Evolutionary conservation across 2,113 vertebrate species (phyloP).

Genomic region (Ophthalmolycus amberensis): DNA sequence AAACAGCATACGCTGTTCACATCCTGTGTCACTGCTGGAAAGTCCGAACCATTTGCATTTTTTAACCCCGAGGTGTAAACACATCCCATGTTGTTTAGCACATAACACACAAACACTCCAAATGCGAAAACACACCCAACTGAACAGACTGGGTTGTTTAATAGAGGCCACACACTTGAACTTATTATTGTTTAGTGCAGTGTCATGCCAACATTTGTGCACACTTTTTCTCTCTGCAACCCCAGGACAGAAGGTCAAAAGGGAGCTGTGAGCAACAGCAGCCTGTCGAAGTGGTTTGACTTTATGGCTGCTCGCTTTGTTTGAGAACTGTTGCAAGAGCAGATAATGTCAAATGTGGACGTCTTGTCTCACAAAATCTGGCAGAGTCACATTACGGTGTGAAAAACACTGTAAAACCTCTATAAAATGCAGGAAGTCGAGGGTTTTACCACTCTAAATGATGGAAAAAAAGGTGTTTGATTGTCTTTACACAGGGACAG

Average conservation of each 20-base stretch:
- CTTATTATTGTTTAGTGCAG: conserved; percentile 10
- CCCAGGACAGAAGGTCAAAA: conserved; percentile 18
- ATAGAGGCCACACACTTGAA: conserved; percentile 4
- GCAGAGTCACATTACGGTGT: conserved; percentile 19
- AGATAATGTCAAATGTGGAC: conserved; percentile 35
- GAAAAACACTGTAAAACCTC: conserved; percentile 55
- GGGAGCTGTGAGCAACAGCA: conserved; percentile 38
- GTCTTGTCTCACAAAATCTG: conserved; percentile 2
- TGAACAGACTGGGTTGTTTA: conserved; percentile 19
- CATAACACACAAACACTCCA: conserved; percentile 27
- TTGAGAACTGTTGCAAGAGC: conserved; percentile 39
- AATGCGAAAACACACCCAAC: conserved; percentile 13
- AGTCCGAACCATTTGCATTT: conserved; percentile 37
- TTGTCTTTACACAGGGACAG: conserved; percentile 19
- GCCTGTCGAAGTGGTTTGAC: conserved; percentile 26
- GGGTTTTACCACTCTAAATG: conserved; percentile 47
- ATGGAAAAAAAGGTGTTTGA: conserved; percentile 33
- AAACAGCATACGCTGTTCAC: conserved; percentile 57
- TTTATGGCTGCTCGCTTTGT: conserved; percentile 46
- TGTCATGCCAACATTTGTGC: conserved; percentile 3
- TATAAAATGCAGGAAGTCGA: conserved; percentile 40
- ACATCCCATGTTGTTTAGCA: conserved; percentile 64
- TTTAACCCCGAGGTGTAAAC: conserved; percentile 59
- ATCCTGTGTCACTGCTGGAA: conserved; percentile 47
- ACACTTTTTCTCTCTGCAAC: neutral